Base-by-base conservation (phyloP, 2,888 invertebrate species). In the Danaus chrysippus region DNA sequence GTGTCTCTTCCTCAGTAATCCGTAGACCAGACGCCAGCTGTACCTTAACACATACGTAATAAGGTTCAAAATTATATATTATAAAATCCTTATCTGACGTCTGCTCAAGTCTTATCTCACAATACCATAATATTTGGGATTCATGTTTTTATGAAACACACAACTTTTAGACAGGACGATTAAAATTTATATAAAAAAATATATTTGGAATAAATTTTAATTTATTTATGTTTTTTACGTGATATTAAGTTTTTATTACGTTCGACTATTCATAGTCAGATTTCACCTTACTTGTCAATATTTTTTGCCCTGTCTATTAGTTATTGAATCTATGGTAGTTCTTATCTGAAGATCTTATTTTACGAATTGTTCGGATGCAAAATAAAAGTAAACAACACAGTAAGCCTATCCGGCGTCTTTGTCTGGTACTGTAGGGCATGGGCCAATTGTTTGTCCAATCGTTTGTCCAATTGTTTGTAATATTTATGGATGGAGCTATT, bases 381-480 rank as follows among this genome's bases (percentile, higher is more conserved):
- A 69, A 85, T 81, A 84, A 84, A 83, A 74, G 82, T 81, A 86
- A 84, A 86, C 73, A 73, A 72, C 71, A 71, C 70, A 72, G 74
- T 76, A 71, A 74, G 73, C 76, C 78, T 85, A 84, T 87, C 86
- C 87, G 86, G 84, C 81, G 74, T 76, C 71, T 74, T 84, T 83
- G 81, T 80, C 61, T 65, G 61, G 46, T 55, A 56, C 59, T 63
- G 46, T 46, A 58, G 61, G 54, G 59, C 63, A 23, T 53, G 53
- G 46, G 13, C 58, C 58, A 60, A 61, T 61, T 44, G 53, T 63
- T 58, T 54, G 60, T 54, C 2, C 23, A 34, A 5, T 34, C 23
- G 23, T 34, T 34, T 34, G 23, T 34, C 23, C 49, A 23, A 55
- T 56, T 59, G 56, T 63, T 59, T 56, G 56, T 59, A 42, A 56